Conservation (phyloP, 2,113 vertebrate genomes). For the Osmerus eperlanus region DNA sequence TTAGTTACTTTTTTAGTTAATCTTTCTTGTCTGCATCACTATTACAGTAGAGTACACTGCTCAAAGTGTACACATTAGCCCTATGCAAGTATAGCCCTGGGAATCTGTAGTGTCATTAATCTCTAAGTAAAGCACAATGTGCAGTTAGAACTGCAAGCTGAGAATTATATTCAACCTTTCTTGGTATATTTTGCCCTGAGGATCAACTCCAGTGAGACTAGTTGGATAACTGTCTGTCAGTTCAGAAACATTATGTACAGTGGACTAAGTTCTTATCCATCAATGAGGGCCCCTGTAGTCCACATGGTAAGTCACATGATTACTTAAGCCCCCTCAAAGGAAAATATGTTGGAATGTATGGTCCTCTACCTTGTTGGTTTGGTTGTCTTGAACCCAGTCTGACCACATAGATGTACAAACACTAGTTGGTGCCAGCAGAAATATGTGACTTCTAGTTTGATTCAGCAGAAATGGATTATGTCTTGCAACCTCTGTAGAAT, state of each 20-base stretch:
- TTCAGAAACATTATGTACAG: background rate
- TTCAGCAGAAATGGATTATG: background rate
- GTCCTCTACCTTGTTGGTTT: constrained; percentile 4
- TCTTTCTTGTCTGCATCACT: no score
- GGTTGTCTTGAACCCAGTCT: background rate
- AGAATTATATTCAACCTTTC: background rate
- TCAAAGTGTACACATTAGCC: no score
- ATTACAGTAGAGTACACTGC: no score
- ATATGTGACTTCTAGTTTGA: background rate
- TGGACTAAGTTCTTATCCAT: background rate
- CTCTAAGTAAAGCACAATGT: background rate
- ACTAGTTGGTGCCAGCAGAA: background rate
- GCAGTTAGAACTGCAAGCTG: background rate
- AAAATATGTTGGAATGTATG: constrained; percentile 2
- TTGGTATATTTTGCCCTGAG: background rate
- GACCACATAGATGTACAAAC: constrained; percentile 10
- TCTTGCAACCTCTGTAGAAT: background rate
- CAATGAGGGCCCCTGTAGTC: constrained; percentile 1
- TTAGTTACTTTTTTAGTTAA: no score
- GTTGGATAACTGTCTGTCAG: background rate
- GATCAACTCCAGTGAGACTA: background rate
- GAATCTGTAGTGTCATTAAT: background rate
- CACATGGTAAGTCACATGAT: background rate
- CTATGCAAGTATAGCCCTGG: background rate
- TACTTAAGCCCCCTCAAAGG: background rate